Evolutionary conservation across 2,113 vertebrate species (phyloP), one percentile per base, ranked within the genome.

Genomic region (Chroicocephalus ridibundus): DNA sequence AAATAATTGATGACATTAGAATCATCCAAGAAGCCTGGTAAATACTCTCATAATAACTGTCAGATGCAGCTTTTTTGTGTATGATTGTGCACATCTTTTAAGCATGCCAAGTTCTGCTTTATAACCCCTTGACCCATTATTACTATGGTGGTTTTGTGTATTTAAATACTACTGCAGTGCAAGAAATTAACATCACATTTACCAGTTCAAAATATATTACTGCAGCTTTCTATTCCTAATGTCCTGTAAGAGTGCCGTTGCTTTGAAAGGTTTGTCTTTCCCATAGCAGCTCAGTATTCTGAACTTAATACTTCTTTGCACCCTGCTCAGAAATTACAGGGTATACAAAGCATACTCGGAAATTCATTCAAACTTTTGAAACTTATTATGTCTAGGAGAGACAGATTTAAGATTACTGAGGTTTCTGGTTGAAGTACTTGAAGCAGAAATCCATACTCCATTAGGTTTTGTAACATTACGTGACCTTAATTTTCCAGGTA

Each of bases 401-500:
- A 96, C 84, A 97, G 96, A 97, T 94, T 96, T 95, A 97, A 97
- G 97, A 98, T 97, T 96, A 93, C 96, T 92, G 86, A 94, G 69
- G 75, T 98, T 98, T 97, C 97, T 98, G 89, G 95, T 85, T 98
- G 96, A 97, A 96, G 79, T 95, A 97, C 89, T 97, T 96, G 82
- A 84, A 97, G 86, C 93, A 97, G 96, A 98, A 98, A 98, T 97
- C 97, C 87, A 98, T 96, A 97, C 93, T 97, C 95, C 96, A 97
- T 98, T 97, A 98, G 88, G 77, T 93, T 97, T 94, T 97, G 93
- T 95, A 97, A 96, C 90, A 96, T 96, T 91, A 92, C 87, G 84
- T 96, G 97, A 98, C 97, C 97, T 98, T 98, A 98, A 98, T 98
- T 98, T 98, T 98, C 97, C 96, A 98, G 94, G 93, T 98, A 97